Evolutionary conservation across 2,888 invertebrate species (phyloP).

Genomic region (Willowsia nigromaculata): DNA sequence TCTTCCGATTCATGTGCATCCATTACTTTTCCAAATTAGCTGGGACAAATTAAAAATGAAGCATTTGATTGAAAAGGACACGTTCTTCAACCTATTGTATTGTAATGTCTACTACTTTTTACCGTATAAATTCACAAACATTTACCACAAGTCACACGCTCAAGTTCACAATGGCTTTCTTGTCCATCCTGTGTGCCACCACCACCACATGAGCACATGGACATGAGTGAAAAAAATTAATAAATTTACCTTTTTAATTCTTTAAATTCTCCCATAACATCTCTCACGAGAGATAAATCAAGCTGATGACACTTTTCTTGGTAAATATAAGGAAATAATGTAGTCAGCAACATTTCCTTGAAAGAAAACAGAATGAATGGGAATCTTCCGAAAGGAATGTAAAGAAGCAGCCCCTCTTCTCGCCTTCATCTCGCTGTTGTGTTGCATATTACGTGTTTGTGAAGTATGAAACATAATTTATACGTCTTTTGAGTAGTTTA

Average conservation of each 20-base stretch:
- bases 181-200: conserved; percentile 22
- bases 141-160: conserved; percentile 45
- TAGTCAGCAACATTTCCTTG: conserved; percentile 69
- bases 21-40: conserved; percentile 75
- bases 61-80: conserved; percentile 75
- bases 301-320: conserved; percentile 66
- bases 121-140: conserved; percentile 36
- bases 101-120: conserved; percentile 65
- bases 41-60: conserved; percentile 73
- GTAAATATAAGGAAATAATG: conserved; percentile 69
- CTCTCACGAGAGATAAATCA: conserved; percentile 65
- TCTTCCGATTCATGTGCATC: conserved; percentile 64
- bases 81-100: conserved; percentile 72
- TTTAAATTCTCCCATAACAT: conserved; percentile 67
- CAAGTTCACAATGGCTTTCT: conserved; percentile 44
- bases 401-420: conserved; percentile 49
- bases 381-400: conserved; percentile 69
- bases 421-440: conserved; percentile 7
- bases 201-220: conserved; percentile 15
- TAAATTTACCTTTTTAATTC: conserved; percentile 67
- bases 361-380: conserved; percentile 64
- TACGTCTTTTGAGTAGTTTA: conserved; percentile 68
- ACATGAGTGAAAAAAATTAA: conserved; percentile 37
- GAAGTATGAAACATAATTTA: conserved; percentile 67
- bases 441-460: conserved; percentile 19